phyloP scores from a whole-genome alignment of 2,113 vertebrate genomes.

The Rhineura floridana region DNA sequence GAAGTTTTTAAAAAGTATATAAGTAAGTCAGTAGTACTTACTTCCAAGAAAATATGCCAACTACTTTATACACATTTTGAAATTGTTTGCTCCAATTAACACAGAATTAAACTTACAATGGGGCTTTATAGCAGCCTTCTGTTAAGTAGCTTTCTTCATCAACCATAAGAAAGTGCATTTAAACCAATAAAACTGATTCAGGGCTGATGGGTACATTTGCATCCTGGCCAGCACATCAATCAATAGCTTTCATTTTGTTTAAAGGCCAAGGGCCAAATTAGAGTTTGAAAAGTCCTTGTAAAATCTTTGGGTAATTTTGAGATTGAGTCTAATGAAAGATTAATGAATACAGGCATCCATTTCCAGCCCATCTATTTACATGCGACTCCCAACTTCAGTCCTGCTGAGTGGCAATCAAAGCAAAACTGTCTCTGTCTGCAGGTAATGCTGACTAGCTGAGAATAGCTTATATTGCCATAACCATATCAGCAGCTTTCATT shows the following conservation, averaged over 20 bases:
- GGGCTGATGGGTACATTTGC: constrained; percentile 63
- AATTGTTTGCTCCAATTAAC: constrained; percentile 39
- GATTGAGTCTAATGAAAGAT: constrained; percentile 73
- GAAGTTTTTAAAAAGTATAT: neutral
- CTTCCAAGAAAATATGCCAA: neutral
- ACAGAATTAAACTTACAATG: constrained; percentile 39
- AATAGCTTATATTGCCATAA: constrained; percentile 51
- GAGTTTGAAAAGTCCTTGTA: constrained; percentile 75
- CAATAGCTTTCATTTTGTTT: constrained; percentile 75
- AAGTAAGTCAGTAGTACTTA: neutral
- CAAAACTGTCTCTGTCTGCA: constrained; percentile 56
- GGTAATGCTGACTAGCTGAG: constrained; percentile 62
- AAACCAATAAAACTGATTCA: constrained; percentile 69
- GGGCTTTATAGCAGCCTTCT: constrained; percentile 37
- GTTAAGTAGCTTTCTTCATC: constrained; percentile 53
- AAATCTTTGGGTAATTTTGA: constrained; percentile 73
- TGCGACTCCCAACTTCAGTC: constrained; percentile 69
- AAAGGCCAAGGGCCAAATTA: constrained; percentile 73
- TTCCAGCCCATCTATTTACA: constrained; percentile 71
- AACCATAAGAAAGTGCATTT: constrained; percentile 55
- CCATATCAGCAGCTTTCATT: neutral
- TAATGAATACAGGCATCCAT: constrained; percentile 73
- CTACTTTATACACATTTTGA: neutral
- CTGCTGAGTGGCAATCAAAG: constrained; percentile 66
- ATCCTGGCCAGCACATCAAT: constrained; percentile 68